phyloP scores from a whole-genome alignment of 2,797 vertebrate species.

The Vireo griseus region DNA sequence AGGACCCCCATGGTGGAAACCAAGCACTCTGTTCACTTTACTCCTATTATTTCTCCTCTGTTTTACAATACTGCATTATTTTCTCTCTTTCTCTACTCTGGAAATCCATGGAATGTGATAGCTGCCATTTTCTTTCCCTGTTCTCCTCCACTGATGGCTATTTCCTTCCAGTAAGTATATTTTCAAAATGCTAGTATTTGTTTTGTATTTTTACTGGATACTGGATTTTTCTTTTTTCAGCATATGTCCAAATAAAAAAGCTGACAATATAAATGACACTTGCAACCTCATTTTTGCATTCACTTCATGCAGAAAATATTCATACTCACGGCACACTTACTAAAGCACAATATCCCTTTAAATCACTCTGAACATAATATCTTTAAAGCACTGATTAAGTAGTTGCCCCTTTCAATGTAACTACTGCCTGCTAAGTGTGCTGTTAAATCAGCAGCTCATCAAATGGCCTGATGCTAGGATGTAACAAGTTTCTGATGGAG shows the following conservation, averaged over 20 bases:
- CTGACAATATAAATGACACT: conserved; percentile 13
- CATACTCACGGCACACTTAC: conserved; percentile 38
- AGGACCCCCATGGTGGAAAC: background rate
- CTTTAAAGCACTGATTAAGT: conserved; percentile 66
- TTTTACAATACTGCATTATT: background rate
- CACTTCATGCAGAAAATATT: conserved; percentile 47
- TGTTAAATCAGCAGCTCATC: conserved; percentile 70
- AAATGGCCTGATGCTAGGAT: conserved; percentile 60
- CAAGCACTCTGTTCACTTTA: background rate
- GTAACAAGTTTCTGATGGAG: conserved; percentile 69
- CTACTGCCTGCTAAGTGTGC: conserved; percentile 59
- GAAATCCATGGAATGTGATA: background rate
- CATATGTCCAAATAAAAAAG: background rate
- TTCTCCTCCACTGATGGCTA: background rate
- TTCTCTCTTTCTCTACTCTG: background rate
- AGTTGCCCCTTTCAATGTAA: conserved; percentile 53
- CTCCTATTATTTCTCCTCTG: background rate
- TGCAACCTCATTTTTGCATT: conserved; percentile 27
- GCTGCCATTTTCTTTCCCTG: background rate
- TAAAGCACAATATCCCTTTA: conserved; percentile 58
- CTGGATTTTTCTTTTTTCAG: background rate
- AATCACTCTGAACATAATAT: conserved; percentile 51
- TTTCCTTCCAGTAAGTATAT: background rate
- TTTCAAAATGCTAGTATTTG: background rate
- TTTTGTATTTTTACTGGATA: background rate